Percentiles rank a stretch among this genome's conserved stretches.
Evolutionary conservation across 2,888 invertebrate genomes (phyloP).

Genomic region (Noctua janthe): DNA sequence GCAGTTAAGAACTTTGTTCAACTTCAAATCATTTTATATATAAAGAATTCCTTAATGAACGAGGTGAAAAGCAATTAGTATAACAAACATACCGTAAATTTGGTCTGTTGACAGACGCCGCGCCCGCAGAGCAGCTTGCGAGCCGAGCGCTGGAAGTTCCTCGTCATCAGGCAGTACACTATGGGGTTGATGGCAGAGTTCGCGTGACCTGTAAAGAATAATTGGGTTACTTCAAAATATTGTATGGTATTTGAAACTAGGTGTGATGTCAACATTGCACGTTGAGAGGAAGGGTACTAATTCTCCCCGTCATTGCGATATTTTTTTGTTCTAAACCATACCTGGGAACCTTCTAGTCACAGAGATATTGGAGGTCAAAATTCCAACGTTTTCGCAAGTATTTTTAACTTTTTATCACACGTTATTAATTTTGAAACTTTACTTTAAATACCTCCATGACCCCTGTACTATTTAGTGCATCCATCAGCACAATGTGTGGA

Average conservation of each 20-base stretch:
- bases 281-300: not conserved
- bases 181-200: constrained; percentile 94
- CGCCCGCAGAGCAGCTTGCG: constrained; percentile 89
- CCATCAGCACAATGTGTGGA: not conserved
- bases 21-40: not conserved
- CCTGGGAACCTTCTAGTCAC: no score
- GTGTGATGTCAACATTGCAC: not conserved
- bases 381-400: no score
- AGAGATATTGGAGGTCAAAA: no score
- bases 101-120: constrained; percentile 80
- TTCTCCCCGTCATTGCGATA: no score
- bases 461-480: no score
- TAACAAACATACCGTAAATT: constrained; percentile 75
- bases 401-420: no score
- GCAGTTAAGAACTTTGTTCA: not conserved
- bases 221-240: not conserved
- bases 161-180: constrained; percentile 94
- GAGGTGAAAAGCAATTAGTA: constrained; percentile 28
- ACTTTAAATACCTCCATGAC: no score
- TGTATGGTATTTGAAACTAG: not conserved
- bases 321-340: no score
- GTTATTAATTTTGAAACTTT: no score
- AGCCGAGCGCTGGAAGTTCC: constrained; percentile 93
- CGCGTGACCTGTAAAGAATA: constrained; percentile 90
- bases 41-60: constrained; percentile 11